phyloP scores from a whole-genome alignment of 2,113 vertebrate species.

The Ciconia boyciana region DNA sequence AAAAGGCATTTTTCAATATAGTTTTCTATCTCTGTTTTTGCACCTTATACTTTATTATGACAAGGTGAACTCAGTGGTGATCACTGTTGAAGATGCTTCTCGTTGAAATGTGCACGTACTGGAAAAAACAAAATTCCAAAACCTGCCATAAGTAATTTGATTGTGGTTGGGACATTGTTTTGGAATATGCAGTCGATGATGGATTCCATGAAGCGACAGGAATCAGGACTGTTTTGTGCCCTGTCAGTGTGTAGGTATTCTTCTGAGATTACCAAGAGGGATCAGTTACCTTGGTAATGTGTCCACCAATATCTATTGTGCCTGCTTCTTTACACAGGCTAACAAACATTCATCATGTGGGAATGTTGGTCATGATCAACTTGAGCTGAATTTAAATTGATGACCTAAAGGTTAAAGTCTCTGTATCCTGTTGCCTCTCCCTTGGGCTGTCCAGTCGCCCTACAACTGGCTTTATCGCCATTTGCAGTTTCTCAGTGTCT shows the following conservation, averaged over 20 bases:
- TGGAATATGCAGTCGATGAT: background rate
- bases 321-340: conserved; percentile 51
- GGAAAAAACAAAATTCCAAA: background rate
- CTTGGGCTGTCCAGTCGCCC: background rate
- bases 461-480: background rate
- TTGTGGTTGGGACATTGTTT: background rate
- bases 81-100: background rate
- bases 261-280: conserved; percentile 45
- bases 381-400: conserved; percentile 55
- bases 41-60: background rate
- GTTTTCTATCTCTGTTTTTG: background rate
- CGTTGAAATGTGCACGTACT: background rate
- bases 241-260: conserved; percentile 22
- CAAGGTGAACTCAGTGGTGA: background rate
- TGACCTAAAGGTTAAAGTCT: conserved; percentile 55
- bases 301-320: conserved; percentile 58
- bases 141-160: background rate
- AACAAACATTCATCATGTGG: conserved; percentile 49
- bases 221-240: background rate
- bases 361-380: conserved; percentile 40
- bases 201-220: background rate
- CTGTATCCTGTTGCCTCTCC: conserved; percentile 20
- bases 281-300: conserved; percentile 66
- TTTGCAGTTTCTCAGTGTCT: background rate
- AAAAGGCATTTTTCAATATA: background rate